These are phyloP conservation scores for Hypselothyrea guttata DNA, from an alignment of 2,888 invertebrate genomes.

Conservation along the genomic window DNA sequence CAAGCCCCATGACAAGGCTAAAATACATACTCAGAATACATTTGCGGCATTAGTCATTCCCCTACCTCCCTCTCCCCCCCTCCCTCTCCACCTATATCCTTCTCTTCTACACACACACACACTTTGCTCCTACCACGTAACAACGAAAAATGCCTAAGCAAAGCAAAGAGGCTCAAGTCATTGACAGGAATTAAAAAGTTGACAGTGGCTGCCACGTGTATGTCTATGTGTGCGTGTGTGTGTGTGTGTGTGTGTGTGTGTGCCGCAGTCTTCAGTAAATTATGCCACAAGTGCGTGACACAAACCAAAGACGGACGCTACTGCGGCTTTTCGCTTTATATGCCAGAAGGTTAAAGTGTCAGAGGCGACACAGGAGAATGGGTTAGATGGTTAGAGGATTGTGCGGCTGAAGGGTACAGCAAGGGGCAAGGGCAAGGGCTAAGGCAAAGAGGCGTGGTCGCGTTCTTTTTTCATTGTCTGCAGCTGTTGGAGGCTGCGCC, in stretches of 20 bases:
- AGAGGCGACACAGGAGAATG: not conserved
- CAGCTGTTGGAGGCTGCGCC: slow-evolving; percentile 56
- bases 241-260: slow-evolving; percentile 17
- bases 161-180: slow-evolving; percentile 62
- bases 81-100: too few relatives aligned
- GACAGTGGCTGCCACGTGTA: slow-evolving; percentile 44
- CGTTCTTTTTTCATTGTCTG: slow-evolving; percentile 62
- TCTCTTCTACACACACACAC: slow-evolving; percentile 12
- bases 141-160: slow-evolving; percentile 19
- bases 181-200: slow-evolving; percentile 73
- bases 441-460: slow-evolving; percentile 10
- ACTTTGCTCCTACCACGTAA: not conserved
- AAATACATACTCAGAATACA: slow-evolving; percentile 18
- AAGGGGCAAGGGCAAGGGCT: not conserved
- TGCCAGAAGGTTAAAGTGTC: not conserved
- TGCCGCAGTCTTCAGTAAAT: slow-evolving; percentile 63
- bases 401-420: not conserved
- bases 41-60: slow-evolving; percentile 15
- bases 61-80: not conserved
- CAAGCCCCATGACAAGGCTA: slow-evolving; percentile 32
- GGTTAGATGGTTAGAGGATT: not conserved
- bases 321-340: slow-evolving; percentile 34
- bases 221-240: slow-evolving; percentile 6
- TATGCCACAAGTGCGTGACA: slow-evolving; percentile 76
- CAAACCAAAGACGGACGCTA: slow-evolving; percentile 44